These are phyloP conservation scores for Cotesia typhae DNA, from an alignment of 1,140 invertebrate genomes.

Conservation along the genomic window DNA sequence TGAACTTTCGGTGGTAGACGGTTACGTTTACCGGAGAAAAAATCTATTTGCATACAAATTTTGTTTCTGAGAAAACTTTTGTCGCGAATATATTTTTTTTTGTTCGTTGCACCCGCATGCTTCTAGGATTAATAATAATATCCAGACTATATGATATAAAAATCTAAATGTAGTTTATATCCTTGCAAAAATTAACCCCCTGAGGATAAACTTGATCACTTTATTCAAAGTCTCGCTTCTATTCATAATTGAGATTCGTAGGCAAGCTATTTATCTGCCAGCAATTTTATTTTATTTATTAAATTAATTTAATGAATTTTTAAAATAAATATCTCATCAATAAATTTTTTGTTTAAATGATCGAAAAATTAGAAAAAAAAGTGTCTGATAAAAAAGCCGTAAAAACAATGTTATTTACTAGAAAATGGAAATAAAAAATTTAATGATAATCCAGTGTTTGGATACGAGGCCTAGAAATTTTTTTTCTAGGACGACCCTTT, in stretches of 20 bases:
- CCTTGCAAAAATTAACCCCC: neutral
- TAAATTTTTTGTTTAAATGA: no score
- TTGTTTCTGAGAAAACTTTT: neutral
- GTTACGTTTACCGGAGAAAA: constrained; percentile 1
- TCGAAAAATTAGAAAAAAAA: no score
- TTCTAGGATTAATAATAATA: neutral
- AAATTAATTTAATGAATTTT: no score
- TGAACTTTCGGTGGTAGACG: neutral
- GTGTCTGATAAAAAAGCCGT: no score
- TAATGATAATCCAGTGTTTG: no score
- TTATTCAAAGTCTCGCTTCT: neutral
- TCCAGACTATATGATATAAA: no score
- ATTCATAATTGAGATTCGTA: no score
- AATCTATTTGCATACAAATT: constrained; percentile 26
- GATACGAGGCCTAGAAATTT: no score
- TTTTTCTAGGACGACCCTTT: no score
- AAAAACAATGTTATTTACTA: no score
- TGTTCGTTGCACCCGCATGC: neutral
- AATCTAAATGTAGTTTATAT: neutral
- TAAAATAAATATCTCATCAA: no score
- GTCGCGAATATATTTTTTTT: constrained; percentile 11
- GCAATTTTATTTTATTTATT: neutral
- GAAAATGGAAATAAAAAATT: no score
- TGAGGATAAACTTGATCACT: constrained; percentile 1
- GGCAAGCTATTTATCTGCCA: neutral